Evolutionary conservation across 2,888 invertebrate species (phyloP).

Genomic region (Venustoraphidia nigricollis): DNA sequence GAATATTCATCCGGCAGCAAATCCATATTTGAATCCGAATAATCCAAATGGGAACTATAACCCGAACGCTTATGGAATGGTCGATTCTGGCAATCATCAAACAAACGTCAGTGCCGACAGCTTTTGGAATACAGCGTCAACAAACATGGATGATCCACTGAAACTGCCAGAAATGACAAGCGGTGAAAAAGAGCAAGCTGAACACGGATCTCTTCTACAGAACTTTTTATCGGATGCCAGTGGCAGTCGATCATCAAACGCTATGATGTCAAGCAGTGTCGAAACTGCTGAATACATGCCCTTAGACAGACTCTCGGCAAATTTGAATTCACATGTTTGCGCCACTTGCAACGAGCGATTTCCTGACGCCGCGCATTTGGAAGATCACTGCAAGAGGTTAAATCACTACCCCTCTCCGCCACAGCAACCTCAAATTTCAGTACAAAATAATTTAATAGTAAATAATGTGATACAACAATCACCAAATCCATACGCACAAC

Average conservation of each 20-base stretch:
- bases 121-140: background rate
- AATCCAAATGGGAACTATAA: too few relatives aligned
- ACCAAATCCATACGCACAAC: conserved; percentile 3
- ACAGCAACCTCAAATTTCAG: conserved; percentile 4
- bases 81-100: too few relatives aligned
- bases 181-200: conserved; percentile 4
- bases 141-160: conserved; percentile 22
- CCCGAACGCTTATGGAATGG: too few relatives aligned
- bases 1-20: background rate
- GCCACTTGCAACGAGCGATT: conserved; percentile 27
- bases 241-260: background rate
- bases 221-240: background rate
- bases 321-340: conserved; percentile 19
- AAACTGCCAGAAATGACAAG: conserved; percentile 17
- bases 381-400: conserved; percentile 18
- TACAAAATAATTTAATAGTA: conserved; percentile 6
- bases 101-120: too few relatives aligned
- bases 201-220: conserved; percentile 1
- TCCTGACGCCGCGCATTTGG: conserved; percentile 16
- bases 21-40: too few relatives aligned
- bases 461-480: conserved; percentile 5
- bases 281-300: conserved; percentile 25
- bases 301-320: conserved; percentile 25
- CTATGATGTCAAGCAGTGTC: too few relatives aligned
- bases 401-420: conserved; percentile 12